Base-by-base conservation (phyloP, 2,888 invertebrate species). In the Euplagia quadripunctaria region DNA sequence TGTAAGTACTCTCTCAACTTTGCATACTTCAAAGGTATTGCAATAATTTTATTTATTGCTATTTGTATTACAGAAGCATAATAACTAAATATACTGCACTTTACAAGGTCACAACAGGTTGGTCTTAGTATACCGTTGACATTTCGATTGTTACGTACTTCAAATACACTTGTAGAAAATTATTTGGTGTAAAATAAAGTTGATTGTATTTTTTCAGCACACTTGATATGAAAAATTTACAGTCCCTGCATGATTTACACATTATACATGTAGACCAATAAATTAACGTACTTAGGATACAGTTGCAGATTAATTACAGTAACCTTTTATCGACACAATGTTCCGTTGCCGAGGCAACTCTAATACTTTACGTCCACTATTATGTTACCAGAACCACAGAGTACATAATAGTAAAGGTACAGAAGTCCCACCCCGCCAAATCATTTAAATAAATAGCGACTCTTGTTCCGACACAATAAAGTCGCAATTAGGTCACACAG, bases 281-380 rank as follows among this genome's bases (percentile, higher is more conserved):
- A 55, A 42, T 5, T 41, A 68, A 52, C 41, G 52, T 42, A 42
- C 43, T 68, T 43, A 49, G 7, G 7, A 3, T 55, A 55, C 55
- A 42, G 42, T 68, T 68, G 43, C n/a, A n/a, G n/a, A 55, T 55
- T 68, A 68, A 68, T 55, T 55, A 55, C n/a, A 52, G 7, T 41
- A 4, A 66, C 31, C 20, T n/a, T 55, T 68, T 55, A 55, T 55
- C 42, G 43, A 51, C 31, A 41, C 43, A 55, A 20, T 43, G 8
- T 11, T 42, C 0, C 31, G 12, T 20, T 65, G 7, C 20, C 31
- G 11, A 12, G n/a, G 16, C 31, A 68, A 52, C 52, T 55, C 31
- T 31, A 31, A 31, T 1, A 31, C 31, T 7, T 43, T 43, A 43
- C 0, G 43, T 58, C 11, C 1, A 20, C n/a, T 55, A 8, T n/a